Conservation (phyloP, 2,113 vertebrate genomes). For the Cinclus mexicanus region DNA sequence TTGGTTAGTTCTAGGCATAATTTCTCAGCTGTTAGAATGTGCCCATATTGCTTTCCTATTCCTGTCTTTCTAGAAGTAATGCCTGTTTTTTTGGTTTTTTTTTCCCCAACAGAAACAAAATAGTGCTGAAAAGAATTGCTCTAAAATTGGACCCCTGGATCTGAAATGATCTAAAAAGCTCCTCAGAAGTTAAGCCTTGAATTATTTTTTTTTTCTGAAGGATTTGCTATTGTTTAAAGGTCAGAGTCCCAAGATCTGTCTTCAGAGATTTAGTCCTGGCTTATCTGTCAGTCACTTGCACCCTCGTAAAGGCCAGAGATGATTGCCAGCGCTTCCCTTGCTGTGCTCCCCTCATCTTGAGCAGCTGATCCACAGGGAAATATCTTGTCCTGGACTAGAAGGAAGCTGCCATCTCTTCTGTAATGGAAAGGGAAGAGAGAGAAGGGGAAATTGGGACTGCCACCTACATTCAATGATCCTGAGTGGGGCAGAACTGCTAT, state of each 20-base stretch:
- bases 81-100: not conserved
- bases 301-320: not conserved
- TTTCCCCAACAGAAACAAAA: not conserved
- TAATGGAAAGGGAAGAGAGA: not conserved
- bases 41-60: not conserved
- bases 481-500: accelerated
- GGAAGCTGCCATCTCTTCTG: not conserved
- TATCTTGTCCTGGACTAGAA: not conserved
- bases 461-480: not conserved
- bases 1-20: slow-evolving; percentile 8
- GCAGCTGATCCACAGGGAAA: not conserved
- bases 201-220: not conserved
- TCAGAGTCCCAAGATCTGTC: slow-evolving; percentile 20
- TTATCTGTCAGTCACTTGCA: slow-evolving; percentile 17
- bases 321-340: not conserved
- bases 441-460: not conserved
- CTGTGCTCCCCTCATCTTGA: not conserved
- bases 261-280: slow-evolving; percentile 14
- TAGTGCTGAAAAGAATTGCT: not conserved
- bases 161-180: not conserved
- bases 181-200: not conserved
- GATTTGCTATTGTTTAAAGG: slow-evolving; percentile 34
- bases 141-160: not conserved
- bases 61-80: not conserved
- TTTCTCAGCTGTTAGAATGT: slow-evolving; percentile 2